Evolutionary conservation across 2,797 vertebrate species (phyloP), one percentile per base, ranked within the genome.

Genomic region (Chaunax sp.): DNA sequence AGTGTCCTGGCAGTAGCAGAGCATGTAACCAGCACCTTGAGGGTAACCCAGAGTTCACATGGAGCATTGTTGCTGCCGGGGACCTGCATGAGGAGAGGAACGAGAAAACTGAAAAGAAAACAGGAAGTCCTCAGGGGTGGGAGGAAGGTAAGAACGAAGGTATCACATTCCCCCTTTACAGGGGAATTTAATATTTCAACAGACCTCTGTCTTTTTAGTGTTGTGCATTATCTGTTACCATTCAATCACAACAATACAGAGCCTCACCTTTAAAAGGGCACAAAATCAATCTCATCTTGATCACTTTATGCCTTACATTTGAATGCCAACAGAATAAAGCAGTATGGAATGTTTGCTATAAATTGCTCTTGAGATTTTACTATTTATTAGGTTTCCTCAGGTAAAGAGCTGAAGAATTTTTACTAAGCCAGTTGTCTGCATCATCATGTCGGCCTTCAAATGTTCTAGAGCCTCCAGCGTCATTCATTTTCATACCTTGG

Each of bases 91-190:
- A 80, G 2, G 84, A 88, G 43, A 84, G 81, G 35, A 88, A 69
- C 3, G 78, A 80, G 37, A 89, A 59, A 70, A 73, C n/a, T 1
- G 75, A 83, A 37, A 90, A 82, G 81, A 91, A 82, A 38, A 63
- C 80, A 30, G 87, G 80, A 77, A 92, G 85, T 73, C 89, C 89
- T 60, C 92, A 92, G 59, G 91, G 90, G 38, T 94, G 93, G 93
- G 92, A 94, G 84, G 93, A 94, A 94, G 94, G 94, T 95, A 93
- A 90, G 92, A 79, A 49, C 16, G 81, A 92, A 93, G 90, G 90
- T 90, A 92, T 89, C 82, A 47, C 43, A 4, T 69, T 53, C 73
- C 58, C 70, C 61, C 23, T 0, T 85, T 62, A 25, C n/a, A 65
- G 40, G 83, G 85, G 84, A 78, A 81, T 81, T 90, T 81, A 51